Conservation (phyloP, 2,113 vertebrate genomes). For the Equus quagga region DNA sequence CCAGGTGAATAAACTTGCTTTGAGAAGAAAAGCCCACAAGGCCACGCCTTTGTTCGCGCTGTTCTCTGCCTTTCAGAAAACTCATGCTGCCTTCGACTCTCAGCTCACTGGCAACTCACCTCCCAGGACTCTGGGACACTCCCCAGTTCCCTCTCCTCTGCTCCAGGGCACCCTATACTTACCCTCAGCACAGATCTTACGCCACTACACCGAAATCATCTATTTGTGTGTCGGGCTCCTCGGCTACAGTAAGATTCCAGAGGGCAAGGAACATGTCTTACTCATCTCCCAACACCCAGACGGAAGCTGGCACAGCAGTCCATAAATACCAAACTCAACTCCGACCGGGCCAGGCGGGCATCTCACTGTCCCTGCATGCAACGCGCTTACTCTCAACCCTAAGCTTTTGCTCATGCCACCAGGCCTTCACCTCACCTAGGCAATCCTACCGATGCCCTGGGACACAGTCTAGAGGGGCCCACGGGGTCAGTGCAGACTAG, state of each 20-base stretch:
- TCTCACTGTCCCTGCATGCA: accelerated
- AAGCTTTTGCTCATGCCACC: not conserved
- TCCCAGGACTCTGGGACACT: not conserved
- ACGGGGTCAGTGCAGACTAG: not conserved
- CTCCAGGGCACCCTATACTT: conserved; percentile 37
- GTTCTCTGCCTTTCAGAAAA: conserved; percentile 2
- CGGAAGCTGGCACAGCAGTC: not conserved
- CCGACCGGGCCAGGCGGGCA: not conserved
- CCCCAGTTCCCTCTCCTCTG: not conserved
- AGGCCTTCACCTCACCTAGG: not conserved
- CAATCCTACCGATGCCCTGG: not conserved
- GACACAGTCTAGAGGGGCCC: not conserved
- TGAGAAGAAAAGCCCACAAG: not conserved
- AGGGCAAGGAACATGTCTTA: not conserved
- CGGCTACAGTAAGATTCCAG: conserved; percentile 46
- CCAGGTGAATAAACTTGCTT: not conserved
- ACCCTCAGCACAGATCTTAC: not conserved
- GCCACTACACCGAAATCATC: not conserved
- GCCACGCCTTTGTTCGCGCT: not conserved
- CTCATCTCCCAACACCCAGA: not conserved
- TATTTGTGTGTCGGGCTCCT: conserved; percentile 65
- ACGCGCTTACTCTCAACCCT: not conserved
- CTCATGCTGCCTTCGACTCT: not conserved
- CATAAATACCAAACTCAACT: not conserved
- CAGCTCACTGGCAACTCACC: not conserved